phyloP scores from a whole-genome alignment of 2,888 invertebrate species.

The Hydrotaea diabolus region DNA sequence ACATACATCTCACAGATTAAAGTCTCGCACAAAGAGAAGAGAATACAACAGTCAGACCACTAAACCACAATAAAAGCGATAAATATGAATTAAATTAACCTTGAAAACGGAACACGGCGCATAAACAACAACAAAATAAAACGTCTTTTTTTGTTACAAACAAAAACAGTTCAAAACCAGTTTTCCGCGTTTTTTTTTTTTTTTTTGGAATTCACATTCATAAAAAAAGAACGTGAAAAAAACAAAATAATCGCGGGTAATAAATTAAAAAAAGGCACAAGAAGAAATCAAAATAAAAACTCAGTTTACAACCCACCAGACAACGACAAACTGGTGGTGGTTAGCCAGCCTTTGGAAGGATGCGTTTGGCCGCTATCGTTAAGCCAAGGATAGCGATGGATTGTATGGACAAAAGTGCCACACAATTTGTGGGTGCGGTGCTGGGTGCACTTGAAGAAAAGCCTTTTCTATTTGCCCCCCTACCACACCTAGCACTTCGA shows the following conservation, averaged over 20 bases:
- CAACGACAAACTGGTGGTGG: neutral
- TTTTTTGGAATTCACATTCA: slow-evolving; percentile 4
- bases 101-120: slow-evolving; percentile 37
- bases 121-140: slow-evolving; percentile 8
- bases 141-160: neutral
- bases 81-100: slow-evolving; percentile 41
- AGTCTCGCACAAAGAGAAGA: neutral
- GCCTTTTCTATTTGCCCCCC: no score
- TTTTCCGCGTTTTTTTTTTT: slow-evolving; percentile 13
- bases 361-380: no score
- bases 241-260: neutral
- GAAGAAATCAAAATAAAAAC: neutral
- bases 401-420: no score
- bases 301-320: neutral
- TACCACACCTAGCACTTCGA: no score
- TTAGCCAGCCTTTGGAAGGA: no score
- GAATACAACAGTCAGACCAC: neutral
- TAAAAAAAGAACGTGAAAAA: neutral
- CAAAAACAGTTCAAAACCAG: slow-evolving; percentile 25
- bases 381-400: no score
- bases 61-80: neutral
- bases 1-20: slow-evolving; percentile 5
- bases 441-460: neutral
- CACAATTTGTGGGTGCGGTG: no score
- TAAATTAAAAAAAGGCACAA: slow-evolving; percentile 7